A percentile compares a stretch with the other conserved stretches of the same genome.
These are phyloP conservation scores for Muricea muricata DNA, from an alignment of 92 coral and sea anemone species.

Conservation along the genomic window DNA sequence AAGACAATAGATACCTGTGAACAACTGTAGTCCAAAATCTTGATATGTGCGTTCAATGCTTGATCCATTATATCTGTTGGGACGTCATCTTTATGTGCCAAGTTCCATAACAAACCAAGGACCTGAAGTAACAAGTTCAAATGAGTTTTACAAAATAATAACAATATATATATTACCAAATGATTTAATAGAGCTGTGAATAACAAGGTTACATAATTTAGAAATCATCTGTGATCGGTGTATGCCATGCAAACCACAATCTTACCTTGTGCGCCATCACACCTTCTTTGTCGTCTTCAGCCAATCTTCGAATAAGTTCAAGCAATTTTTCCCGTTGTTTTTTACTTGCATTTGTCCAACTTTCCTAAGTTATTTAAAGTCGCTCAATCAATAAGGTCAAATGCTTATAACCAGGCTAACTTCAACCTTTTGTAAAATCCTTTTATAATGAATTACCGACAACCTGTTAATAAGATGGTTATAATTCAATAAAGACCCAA, in stretches of 20 bases:
- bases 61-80: conserved; percentile 99
- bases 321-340: conserved; percentile 93
- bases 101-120: conserved; percentile 93
- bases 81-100: conserved; percentile 97
- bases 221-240: not conserved
- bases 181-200: no score
- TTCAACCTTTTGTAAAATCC: no score
- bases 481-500: conserved; percentile 24
- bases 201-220: not conserved
- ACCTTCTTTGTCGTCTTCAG: conserved; percentile 99
- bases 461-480: no score
- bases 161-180: no score
- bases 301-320: conserved; percentile 93
- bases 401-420: no score
- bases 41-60: conserved; percentile 95
- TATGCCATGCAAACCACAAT: no score
- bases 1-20: no score
- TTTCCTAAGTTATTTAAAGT: conserved; percentile 65
- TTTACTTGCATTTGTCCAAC: conserved; percentile 97
- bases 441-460: no score
- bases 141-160: no score
- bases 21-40: conserved; percentile 97
- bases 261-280: conserved; percentile 98
- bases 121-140: no score
- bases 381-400: not conserved